These are phyloP conservation scores for Diadema setosum DNA, from an alignment of 35 echinoderm and acorn worm species.

Conservation along the genomic window DNA sequence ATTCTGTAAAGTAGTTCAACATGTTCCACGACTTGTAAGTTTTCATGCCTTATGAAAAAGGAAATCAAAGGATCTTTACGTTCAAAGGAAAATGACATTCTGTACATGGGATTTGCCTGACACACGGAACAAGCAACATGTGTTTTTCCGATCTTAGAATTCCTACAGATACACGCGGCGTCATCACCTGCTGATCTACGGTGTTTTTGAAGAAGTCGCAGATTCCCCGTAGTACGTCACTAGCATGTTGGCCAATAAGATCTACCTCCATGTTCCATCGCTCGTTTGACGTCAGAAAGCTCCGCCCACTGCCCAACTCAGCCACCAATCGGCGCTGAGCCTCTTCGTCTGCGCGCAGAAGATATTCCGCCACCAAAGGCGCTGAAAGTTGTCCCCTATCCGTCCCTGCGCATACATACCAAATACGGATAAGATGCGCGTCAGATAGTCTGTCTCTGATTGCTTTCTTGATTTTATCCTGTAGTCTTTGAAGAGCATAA, in stretches of 20 bases:
- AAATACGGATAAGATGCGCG: too few relatives aligned
- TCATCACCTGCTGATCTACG: constrained; percentile 11
- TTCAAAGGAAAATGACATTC: too few relatives aligned
- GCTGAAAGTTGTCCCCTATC: not conserved
- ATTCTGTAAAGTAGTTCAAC: too few relatives aligned
- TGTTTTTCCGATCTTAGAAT: too few relatives aligned
- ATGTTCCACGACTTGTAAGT: too few relatives aligned
- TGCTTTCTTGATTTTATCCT: too few relatives aligned
- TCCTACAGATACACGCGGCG: not conserved
- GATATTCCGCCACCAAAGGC: not conserved
- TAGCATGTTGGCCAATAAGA: constrained; percentile 34
- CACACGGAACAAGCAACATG: too few relatives aligned
- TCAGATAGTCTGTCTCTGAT: not conserved
- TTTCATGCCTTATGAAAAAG: too few relatives aligned
- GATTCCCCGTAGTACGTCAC: constrained; percentile 24
- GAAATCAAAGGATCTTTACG: too few relatives aligned
- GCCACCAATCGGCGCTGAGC: not conserved
- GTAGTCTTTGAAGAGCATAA: too few relatives aligned
- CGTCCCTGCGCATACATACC: too few relatives aligned
- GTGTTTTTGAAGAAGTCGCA: constrained; percentile 36
- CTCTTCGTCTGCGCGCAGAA: not conserved
- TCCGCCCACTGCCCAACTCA: not conserved
- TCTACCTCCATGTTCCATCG: constrained; percentile 21
- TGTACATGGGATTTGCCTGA: too few relatives aligned
- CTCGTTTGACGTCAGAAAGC: not conserved